Evolutionary conservation across 2,797 vertebrate genomes (phyloP).

Genomic region (Eutrigla gurnardus): DNA sequence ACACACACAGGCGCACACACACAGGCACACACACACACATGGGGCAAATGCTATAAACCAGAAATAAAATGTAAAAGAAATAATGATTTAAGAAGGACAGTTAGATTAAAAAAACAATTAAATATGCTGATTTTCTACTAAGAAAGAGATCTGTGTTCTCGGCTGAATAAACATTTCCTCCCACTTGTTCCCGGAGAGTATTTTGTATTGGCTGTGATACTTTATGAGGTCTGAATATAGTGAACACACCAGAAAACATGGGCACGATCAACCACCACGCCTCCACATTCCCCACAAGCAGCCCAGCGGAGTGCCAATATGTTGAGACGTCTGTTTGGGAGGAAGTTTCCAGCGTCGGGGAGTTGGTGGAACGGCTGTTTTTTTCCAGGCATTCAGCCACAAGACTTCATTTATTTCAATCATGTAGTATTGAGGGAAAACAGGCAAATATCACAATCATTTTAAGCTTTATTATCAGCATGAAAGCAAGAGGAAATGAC

Average conservation of each 20-base stretch:
- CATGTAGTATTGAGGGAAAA: neutral
- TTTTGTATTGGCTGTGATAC: neutral
- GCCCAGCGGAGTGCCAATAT: neutral
- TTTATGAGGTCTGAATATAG: neutral
- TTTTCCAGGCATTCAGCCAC: neutral
- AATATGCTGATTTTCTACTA: neutral
- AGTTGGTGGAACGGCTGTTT: slow-evolving; percentile 16
- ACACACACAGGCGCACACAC: slow-evolving; percentile 2
- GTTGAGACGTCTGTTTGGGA: neutral
- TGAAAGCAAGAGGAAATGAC: neutral
- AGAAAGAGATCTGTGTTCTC: neutral
- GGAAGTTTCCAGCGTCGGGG: neutral
- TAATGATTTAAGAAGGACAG: too few relatives aligned
- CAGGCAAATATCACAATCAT: neutral
- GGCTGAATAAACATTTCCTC: neutral
- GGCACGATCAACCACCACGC: neutral
- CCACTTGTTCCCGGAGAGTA: neutral
- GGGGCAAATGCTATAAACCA: too few relatives aligned
- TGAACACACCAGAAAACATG: neutral
- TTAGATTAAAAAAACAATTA: neutral
- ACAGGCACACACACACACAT: too few relatives aligned
- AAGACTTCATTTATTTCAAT: neutral
- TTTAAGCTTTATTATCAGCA: neutral
- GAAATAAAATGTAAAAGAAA: neutral
- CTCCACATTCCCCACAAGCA: neutral